Evolutionary conservation across 2,113 vertebrate genomes (phyloP).

Genomic region (Pelodiscus sinensis): DNA sequence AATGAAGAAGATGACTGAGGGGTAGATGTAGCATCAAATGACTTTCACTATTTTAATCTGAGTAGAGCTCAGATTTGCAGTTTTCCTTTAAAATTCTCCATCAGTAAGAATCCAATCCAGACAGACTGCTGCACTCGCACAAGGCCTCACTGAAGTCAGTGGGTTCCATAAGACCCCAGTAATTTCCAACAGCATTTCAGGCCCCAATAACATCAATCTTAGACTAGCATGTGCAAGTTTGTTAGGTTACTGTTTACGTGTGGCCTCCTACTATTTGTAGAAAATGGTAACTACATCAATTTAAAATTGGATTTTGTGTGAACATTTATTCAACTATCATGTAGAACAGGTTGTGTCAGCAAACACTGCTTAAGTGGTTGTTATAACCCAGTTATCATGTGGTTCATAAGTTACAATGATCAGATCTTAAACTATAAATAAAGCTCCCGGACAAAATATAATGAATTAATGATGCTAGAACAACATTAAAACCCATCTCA

Average conservation of each 20-base stretch:
- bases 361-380: not conserved
- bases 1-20: not conserved
- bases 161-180: not conserved
- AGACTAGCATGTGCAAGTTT: not conserved
- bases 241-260: not conserved
- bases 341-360: not conserved
- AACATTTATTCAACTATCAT: not conserved
- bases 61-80: not conserved
- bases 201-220: not conserved
- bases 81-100: not conserved
- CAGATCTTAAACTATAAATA: not conserved
- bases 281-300: not conserved
- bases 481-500: not conserved
- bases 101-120: not conserved
- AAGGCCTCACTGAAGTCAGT: not conserved
- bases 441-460: not conserved
- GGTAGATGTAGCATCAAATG: not conserved
- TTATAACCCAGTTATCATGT: not conserved
- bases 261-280: not conserved
- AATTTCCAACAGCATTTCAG: not conserved
- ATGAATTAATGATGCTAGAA: fast-evolving
- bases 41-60: conserved; percentile 2
- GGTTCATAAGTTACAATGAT: not conserved
- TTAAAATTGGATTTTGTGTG: fast-evolving
- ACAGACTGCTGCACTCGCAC: not conserved